Base-by-base conservation (phyloP, 2,797 vertebrate genomes). In the Microctenopoma stevenorrisi region DNA sequence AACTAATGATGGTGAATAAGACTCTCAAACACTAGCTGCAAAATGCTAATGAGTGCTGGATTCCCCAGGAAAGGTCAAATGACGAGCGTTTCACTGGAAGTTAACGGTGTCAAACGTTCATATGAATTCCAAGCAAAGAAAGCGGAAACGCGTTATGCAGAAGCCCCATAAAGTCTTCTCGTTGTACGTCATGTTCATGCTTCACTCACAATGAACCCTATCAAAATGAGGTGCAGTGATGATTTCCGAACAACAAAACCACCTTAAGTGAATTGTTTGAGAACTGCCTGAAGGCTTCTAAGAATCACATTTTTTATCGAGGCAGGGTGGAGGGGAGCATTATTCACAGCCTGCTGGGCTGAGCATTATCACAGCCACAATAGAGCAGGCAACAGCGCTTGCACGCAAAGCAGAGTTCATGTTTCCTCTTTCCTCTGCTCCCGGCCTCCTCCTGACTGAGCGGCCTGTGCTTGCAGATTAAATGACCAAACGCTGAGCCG, bases 381-480 rank as follows among this genome's bases (percentile, higher is more conserved):
- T 59, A 48, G 57, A 38, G 50, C 22, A n/a, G 57, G 52, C 35
- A 3, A 26, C 63, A 30, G 70, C 62, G 37, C 33, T 74, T 68
- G 67, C 75, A 87, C 48, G 48, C 82, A 64, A 64, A 56, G 57
- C 15, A 0, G 5, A 76, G 81, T 74, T 74, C 64, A 82, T 53
- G 69, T 83, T 87, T 84, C 86, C 79, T 83, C 73, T 63, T 67
- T 62, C 49, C 66, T 62, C 60, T 18, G 64, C 57, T 59, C 51
- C 30, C 10, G 42, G 60, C 54, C 43, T 25, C 42, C 62, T 53
- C 58, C 28, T 52, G 16, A 25, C 37, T 25, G 63, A 76, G 55
- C 7, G 33, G 66, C 57, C 82, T 51, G 53, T 77, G 61, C 59
- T 72, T 56, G 76, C 76, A 88, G 86, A 92, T 92, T 88, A 91